A percentile compares a stretch with the other conserved stretches of the same genome.
These are phyloP conservation scores for Calephelis perditalis DNA, from an alignment of 2,888 invertebrate genomes.

Conservation along the genomic window DNA sequence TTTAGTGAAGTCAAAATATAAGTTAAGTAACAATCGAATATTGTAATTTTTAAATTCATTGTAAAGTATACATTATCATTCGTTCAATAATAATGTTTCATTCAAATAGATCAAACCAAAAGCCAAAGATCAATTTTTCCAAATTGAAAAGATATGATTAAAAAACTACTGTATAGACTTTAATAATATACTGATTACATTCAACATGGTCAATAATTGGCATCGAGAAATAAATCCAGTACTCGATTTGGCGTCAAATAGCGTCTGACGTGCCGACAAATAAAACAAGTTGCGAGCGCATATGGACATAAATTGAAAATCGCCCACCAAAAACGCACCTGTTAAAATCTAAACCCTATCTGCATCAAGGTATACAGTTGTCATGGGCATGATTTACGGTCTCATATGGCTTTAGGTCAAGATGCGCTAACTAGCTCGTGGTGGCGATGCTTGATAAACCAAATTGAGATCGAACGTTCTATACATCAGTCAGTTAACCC, in stretches of 20 bases:
- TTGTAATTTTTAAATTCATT: too few relatives aligned
- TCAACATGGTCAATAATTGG: conserved; percentile 29
- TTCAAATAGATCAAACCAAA: too few relatives aligned
- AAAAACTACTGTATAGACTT: too few relatives aligned
- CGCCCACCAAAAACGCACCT: conserved; percentile 57
- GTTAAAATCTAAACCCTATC: conserved; percentile 51
- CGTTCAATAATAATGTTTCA: too few relatives aligned
- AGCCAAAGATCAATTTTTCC: too few relatives aligned
- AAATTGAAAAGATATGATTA: too few relatives aligned
- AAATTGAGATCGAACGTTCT: conserved; percentile 71
- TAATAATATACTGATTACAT: neutral
- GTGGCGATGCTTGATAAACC: conserved; percentile 69
- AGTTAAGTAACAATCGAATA: too few relatives aligned
- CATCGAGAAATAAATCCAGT: conserved; percentile 29
- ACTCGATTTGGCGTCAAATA: conserved; percentile 32
- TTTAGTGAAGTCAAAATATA: too few relatives aligned
- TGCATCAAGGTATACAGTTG: conserved; percentile 55
- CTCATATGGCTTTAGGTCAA: conserved; percentile 31
- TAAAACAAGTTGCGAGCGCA: conserved; percentile 42
- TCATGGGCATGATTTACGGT: conserved; percentile 56
- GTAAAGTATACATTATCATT: too few relatives aligned
- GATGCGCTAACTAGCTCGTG: conserved; percentile 69
- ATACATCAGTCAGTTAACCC: conserved; percentile 74
- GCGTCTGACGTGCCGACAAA: conserved; percentile 40
- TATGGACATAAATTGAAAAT: conserved; percentile 57